Evolutionary conservation across 2,888 invertebrate species (phyloP).

Genomic region (Spilosoma lubricipeda): DNA sequence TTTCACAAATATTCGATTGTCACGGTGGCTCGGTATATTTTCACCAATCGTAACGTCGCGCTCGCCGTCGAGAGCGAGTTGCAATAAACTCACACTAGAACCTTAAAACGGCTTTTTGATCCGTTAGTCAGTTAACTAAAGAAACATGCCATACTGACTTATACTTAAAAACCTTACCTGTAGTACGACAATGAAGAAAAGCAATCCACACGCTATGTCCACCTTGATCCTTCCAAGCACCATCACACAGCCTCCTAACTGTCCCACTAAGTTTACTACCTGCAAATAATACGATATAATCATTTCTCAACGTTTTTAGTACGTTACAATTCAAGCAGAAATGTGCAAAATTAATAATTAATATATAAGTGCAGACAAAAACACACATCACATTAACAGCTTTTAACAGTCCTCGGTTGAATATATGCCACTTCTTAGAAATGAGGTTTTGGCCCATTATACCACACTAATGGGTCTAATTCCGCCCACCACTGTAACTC

Average conservation of each 20-base stretch:
- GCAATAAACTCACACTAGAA: background rate
- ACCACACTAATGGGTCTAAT: no score
- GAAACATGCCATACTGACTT: background rate
- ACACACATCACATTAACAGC: no score
- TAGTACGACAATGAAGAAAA: slow-evolving; percentile 98
- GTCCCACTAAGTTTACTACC: slow-evolving; percentile 96
- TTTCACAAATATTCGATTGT: background rate
- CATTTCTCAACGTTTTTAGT: background rate
- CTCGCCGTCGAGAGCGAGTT: background rate
- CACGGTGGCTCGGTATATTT: no score
- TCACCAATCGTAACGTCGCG: background rate
- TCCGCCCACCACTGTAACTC: no score
- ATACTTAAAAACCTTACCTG: slow-evolving; percentile 88
- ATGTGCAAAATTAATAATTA: background rate
- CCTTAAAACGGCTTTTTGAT: background rate
- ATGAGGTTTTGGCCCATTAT: no score
- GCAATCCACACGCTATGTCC: slow-evolving; percentile 94
- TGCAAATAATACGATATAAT: slow-evolving; percentile 54
- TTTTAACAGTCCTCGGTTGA: no score
- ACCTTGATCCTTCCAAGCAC: slow-evolving; percentile 97
- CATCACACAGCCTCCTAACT: slow-evolving; percentile 98
- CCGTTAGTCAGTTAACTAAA: background rate
- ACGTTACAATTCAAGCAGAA: background rate
- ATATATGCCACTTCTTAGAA: no score
- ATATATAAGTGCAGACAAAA: background rate